These are phyloP conservation scores for Gobio gobio DNA, from an alignment of 2,113 vertebrate genomes.

Conservation along the genomic window DNA sequence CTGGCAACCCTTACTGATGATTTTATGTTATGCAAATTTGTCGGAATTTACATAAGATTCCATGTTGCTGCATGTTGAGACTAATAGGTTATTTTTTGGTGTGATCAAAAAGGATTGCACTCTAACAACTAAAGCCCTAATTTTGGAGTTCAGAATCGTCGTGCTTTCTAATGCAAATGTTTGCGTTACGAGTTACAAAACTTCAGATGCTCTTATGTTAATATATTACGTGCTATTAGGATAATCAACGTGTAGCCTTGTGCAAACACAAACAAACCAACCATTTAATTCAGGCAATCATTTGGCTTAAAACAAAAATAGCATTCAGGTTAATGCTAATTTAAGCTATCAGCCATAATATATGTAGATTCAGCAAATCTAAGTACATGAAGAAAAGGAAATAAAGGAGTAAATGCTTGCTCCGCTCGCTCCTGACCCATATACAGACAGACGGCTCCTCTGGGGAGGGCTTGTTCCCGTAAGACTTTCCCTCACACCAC, in stretches of 20 bases:
- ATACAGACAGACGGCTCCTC: conserved; percentile 22
- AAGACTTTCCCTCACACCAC: conserved; percentile 14
- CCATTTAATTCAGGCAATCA: neutral
- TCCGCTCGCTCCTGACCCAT: conserved; percentile 22
- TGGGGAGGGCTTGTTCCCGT: neutral
- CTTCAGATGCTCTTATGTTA: neutral
- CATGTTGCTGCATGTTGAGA: conserved; percentile 36
- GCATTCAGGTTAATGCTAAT: neutral
- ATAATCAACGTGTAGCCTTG: neutral
- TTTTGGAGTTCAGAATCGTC: neutral
- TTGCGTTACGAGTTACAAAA: neutral
- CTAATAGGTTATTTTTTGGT: conserved; percentile 27
- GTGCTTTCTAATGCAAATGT: neutral
- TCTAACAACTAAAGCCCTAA: conserved; percentile 20
- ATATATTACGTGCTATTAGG: neutral
- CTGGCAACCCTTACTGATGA: conserved; percentile 55
- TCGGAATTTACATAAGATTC: conserved; percentile 52
- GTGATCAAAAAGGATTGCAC: conserved; percentile 43
- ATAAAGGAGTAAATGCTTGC: neutral
- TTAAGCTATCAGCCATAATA: neutral
- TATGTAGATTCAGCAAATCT: neutral
- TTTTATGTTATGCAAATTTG: conserved; percentile 58
- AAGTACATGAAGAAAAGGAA: conserved; percentile 2
- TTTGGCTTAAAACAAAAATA: neutral
- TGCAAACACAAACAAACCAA: neutral